Percentiles rank a stretch among this genome's conserved stretches.
Conservation (phyloP, 2,888 invertebrate species). For the Polydrusus tereticollis region DNA sequence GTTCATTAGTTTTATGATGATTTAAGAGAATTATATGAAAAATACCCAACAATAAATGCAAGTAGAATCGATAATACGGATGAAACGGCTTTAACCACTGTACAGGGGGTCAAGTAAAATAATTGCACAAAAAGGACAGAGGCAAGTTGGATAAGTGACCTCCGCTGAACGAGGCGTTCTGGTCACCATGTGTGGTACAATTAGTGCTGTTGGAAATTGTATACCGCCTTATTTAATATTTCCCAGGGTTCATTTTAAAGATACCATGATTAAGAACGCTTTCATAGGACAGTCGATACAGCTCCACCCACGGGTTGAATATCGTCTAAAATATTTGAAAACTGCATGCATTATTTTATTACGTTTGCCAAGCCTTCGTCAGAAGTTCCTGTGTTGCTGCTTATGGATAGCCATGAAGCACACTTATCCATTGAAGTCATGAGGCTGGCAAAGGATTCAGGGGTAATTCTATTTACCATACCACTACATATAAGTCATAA, state of each 20-base stretch:
- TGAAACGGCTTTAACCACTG: conserved; percentile 42
- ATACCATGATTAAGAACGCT: conserved; percentile 8
- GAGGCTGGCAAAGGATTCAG: conserved; percentile 29
- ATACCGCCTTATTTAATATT: conserved; percentile 45
- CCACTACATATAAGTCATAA: conserved; percentile 24
- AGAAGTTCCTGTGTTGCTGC: conserved; percentile 15
- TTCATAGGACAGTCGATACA: conserved; percentile 19
- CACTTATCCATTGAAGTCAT: conserved; percentile 8
- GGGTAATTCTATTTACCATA: conserved; percentile 21
- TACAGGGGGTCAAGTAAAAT: conserved; percentile 44
- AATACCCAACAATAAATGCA: conserved; percentile 24
- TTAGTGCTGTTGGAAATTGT: conserved; percentile 36
- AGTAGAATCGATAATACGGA: conserved; percentile 36
- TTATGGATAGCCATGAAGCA: conserved; percentile 31
- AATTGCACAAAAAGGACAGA: conserved; percentile 44
- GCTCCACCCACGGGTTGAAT: conserved; percentile 31
- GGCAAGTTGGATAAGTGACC: conserved; percentile 46
- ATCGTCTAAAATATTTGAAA: conserved; percentile 24
- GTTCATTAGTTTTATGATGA: conserved; percentile 38
- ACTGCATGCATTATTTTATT: conserved; percentile 31
- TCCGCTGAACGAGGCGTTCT: conserved; percentile 25
- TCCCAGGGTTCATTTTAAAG: conserved; percentile 16
- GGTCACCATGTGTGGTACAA: conserved; percentile 37
- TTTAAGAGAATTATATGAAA: conserved; percentile 33
- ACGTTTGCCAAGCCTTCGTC: conserved; percentile 23